Conservation (phyloP, 1,140 invertebrate genomes). For the Drosophila triauraria region DNA sequence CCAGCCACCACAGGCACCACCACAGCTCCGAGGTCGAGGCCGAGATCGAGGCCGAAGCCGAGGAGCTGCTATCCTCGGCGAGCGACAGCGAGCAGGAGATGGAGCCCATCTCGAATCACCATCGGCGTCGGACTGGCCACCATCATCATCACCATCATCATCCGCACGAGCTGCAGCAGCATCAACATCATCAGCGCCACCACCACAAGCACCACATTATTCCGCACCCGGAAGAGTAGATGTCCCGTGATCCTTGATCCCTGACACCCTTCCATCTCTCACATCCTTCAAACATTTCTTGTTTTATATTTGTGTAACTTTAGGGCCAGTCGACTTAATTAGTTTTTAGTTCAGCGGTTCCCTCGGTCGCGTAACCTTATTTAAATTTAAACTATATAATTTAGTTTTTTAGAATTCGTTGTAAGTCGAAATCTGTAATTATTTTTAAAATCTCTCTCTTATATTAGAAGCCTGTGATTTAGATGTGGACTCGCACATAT, state of each 20-base stretch:
- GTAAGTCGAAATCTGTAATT: slow-evolving; percentile 69
- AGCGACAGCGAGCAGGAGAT: slow-evolving; percentile 42
- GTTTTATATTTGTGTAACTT: slow-evolving; percentile 62
- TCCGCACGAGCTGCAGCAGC: slow-evolving; percentile 51
- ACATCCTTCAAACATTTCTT: slow-evolving; percentile 28
- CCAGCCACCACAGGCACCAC: slow-evolving; percentile 51
- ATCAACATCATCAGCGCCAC: slow-evolving; percentile 49
- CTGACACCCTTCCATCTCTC: background rate
- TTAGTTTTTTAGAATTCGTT: slow-evolving; percentile 36
- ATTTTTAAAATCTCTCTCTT: slow-evolving; percentile 66
- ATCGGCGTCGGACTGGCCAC: slow-evolving; percentile 33
- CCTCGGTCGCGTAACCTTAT: slow-evolving; percentile 26
- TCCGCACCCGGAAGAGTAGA: slow-evolving; percentile 56
- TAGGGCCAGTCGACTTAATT: slow-evolving; percentile 80
- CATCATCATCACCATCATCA: slow-evolving; percentile 55
- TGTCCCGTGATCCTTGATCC: background rate
- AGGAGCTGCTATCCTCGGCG: slow-evolving; percentile 39
- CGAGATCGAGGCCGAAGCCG: slow-evolving; percentile 17
- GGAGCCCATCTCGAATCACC: slow-evolving; percentile 41
- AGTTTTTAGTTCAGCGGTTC: slow-evolving; percentile 66
- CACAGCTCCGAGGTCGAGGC: slow-evolving; percentile 17
- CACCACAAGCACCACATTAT: slow-evolving; percentile 53
- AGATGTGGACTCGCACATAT: slow-evolving; percentile 71
- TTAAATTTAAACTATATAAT: slow-evolving; percentile 43
- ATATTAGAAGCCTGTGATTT: slow-evolving; percentile 84